phyloP scores from a whole-genome alignment of 1,140 invertebrate genomes.

The Bursaphelenchus mucronatus region DNA sequence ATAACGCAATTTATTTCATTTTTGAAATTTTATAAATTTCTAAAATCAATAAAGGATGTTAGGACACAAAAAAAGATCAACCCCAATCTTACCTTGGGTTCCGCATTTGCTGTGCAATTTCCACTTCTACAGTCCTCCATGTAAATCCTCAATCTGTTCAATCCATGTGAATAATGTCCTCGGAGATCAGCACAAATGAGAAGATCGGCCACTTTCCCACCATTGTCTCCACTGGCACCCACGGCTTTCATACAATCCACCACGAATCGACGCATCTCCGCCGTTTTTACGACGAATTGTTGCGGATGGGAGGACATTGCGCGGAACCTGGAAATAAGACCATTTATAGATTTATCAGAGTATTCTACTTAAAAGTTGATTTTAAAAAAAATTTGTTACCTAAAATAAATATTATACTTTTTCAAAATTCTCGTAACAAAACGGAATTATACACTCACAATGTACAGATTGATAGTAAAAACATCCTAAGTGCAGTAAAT shows the following conservation, averaged over 20 bases:
- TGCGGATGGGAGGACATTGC: too few species aligned
- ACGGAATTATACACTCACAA: too few species aligned
- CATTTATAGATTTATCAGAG: too few species aligned
- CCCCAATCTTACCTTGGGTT: neutral
- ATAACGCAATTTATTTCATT: neutral
- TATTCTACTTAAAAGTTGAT: too few species aligned
- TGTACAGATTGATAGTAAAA: too few species aligned
- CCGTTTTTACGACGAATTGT: too few species aligned
- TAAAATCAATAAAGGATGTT: neutral
- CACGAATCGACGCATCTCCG: constrained; percentile 41
- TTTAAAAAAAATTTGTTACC: too few species aligned
- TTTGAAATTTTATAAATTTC: constrained; percentile 1
- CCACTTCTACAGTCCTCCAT: constrained; percentile 42
- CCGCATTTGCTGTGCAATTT: constrained; percentile 32
- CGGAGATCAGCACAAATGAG: constrained; percentile 38
- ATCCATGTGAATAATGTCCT: constrained; percentile 44
- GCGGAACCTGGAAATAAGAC: too few species aligned
- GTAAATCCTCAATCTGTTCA: constrained; percentile 48
- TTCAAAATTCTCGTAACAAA: too few species aligned
- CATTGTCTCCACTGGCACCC: constrained; percentile 30
- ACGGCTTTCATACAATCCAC: constrained; percentile 33
- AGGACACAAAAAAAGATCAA: neutral
- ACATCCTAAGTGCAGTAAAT: too few species aligned
- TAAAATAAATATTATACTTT: too few species aligned
- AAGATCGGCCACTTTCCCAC: constrained; percentile 42